phyloP scores from a whole-genome alignment of 2,888 invertebrate species.

The Silvanus unidentatus region DNA sequence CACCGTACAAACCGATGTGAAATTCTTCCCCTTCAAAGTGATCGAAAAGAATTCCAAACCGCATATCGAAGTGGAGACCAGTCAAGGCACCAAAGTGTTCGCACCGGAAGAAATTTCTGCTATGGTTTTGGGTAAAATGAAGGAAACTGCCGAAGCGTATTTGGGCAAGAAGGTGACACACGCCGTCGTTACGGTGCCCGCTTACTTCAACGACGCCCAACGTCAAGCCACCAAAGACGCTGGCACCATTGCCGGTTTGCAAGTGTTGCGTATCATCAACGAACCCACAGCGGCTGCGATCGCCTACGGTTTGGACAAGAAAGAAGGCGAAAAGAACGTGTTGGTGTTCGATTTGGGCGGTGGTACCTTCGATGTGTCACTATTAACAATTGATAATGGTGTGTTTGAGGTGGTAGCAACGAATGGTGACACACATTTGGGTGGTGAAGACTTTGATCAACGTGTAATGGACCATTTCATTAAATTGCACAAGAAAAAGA shows the following conservation, averaged over 20 bases:
- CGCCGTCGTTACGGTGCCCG: constrained; percentile 86
- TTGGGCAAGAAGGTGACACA: constrained; percentile 79
- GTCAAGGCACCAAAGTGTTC: constrained; percentile 82
- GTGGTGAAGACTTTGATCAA: constrained; percentile 91
- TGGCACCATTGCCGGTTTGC: constrained; percentile 83
- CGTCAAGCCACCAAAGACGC: constrained; percentile 91
- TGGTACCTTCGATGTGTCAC: constrained; percentile 93
- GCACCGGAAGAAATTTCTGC: constrained; percentile 89
- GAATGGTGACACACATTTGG: constrained; percentile 90
- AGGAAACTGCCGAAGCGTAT: no score
- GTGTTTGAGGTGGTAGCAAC: constrained; percentile 92
- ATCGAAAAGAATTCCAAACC: constrained; percentile 73
- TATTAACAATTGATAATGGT: constrained; percentile 90
- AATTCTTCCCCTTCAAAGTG: constrained; percentile 91
- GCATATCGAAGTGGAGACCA: constrained; percentile 77
- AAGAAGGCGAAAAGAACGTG: constrained; percentile 77
- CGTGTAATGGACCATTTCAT: constrained; percentile 85
- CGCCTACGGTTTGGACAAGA: constrained; percentile 86
- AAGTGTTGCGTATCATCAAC: constrained; percentile 86
- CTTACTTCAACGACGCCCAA: constrained; percentile 88
- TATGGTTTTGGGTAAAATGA: constrained; percentile 92
- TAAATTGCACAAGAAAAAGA: constrained; percentile 86
- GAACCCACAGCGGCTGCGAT: constrained; percentile 90
- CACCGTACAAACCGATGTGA: constrained; percentile 88
- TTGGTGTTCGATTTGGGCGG: constrained; percentile 78